Base-by-base conservation (phyloP, 1,140 invertebrate species). In the Spodoptera frugiperda region DNA sequence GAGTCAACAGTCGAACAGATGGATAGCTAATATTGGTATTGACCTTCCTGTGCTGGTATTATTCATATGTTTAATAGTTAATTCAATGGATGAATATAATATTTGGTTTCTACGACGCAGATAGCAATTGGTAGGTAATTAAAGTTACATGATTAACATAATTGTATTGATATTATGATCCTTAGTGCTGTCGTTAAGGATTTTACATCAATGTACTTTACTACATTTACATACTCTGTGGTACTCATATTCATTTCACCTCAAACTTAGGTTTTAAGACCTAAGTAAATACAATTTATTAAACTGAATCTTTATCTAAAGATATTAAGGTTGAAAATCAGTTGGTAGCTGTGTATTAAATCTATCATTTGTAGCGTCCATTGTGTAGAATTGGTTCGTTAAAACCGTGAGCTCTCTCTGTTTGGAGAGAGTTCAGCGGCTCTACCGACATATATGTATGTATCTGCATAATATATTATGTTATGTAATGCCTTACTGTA, bases 371-470 rank as follows among this genome's bases (percentile, higher is more conserved):
- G 12, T 48, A 72, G 46, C 19, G 11, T 17, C 33, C 53, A 72
- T 72, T 72, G 53, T 72, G 54, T 72, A 25, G 25, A 55, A 39
- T 70, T 70, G 44, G 70, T 72, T 57, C 39, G 70, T 57, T 72
- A 57, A 72, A 71, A 21, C 25, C 33, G 53, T 72, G 51, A 3
- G 17, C 65, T 12, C 53, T 53, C 59, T 17, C 33, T 72, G 70
- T 72, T 72, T n/a, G 17, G 70, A 72, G 70, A 72, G 54, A 72
- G 70, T 17, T 15, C n/a, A 17, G 2, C 33, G 9, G 30, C 63
- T 67, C 63, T n/a, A 25, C 63, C 21, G 25, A 25, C 25, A 2
- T 25, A 25, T n/a, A 25, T 49, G 5, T 15, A 14, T 67, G 21
- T 48, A 61, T 61, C 33, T 61, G 57, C 30, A 61, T 61, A 39